A percentile compares a stretch with the other conserved stretches of the same genome.
phyloP scores from a whole-genome alignment of 2,888 invertebrate species.

The Elgonia sp. region DNA sequence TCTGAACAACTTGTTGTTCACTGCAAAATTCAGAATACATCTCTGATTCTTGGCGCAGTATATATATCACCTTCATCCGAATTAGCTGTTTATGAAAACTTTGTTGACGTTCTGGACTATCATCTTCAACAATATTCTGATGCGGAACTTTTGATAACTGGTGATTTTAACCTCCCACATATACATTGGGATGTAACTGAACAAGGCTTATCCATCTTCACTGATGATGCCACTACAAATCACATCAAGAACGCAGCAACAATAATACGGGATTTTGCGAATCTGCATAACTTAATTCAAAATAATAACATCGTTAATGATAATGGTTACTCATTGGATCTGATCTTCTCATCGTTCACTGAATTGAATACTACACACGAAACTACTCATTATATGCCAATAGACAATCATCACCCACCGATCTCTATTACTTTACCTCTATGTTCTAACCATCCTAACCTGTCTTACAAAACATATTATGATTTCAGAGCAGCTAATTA shows the following conservation, averaged over 20 bases:
- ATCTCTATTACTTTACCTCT: background rate
- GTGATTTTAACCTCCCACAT: background rate
- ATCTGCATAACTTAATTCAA: background rate
- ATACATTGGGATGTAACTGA: too few relatives aligned
- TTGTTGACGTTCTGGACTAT: background rate
- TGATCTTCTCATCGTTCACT: background rate
- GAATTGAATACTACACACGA: background rate
- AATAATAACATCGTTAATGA: background rate
- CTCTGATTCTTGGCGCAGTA: slow-evolving; percentile 25
- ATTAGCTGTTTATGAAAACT: background rate
- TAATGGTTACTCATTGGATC: background rate
- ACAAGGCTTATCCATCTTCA: background rate
- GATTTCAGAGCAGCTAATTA: slow-evolving; percentile 5
- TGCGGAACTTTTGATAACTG: slow-evolving; percentile 1
- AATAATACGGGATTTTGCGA: background rate
- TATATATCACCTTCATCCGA: slow-evolving; percentile 18
- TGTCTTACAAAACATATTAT: background rate
- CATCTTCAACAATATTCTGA: slow-evolving; percentile 5
- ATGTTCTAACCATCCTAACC: background rate
- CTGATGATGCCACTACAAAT: background rate
- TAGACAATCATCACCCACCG: background rate
- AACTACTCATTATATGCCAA: background rate
- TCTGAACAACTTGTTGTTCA: background rate
- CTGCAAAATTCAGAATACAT: background rate
- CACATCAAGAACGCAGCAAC: background rate